These are phyloP conservation scores for Heliconius congener DNA, from an alignment of 1,140 invertebrate species.

Conservation along the genomic window DNA sequence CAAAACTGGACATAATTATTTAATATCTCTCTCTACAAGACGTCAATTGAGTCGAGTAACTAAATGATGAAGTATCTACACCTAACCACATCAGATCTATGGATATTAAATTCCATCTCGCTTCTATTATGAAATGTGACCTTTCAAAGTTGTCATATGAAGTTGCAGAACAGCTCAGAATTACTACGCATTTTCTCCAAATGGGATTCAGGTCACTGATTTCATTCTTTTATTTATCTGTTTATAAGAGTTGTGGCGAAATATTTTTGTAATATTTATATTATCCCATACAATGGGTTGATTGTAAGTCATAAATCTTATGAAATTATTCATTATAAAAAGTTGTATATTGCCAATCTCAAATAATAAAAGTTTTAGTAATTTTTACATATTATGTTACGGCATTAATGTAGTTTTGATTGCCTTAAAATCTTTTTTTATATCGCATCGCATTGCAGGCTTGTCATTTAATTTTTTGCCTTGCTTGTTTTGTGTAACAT, in stretches of 20 bases:
- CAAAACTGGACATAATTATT: not conserved
- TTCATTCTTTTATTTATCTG: constrained; percentile 25
- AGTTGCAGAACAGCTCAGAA: constrained; percentile 20
- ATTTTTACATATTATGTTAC: too few species aligned
- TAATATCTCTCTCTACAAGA: not conserved
- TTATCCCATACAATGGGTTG: not conserved
- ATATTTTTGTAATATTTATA: not conserved
- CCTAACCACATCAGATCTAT: constrained; percentile 33
- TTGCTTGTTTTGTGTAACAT: not conserved
- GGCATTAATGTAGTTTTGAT: not conserved
- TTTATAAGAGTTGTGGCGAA: not conserved
- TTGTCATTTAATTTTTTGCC: not conserved
- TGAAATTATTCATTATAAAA: not conserved
- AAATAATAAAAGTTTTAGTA: not conserved
- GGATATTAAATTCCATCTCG: constrained; percentile 37
- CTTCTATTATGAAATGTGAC: constrained; percentile 36
- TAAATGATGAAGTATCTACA: constrained; percentile 11
- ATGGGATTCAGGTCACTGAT: constrained; percentile 31
- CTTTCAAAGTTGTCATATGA: constrained; percentile 28
- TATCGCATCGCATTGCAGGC: not conserved
- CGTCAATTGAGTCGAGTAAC: not conserved
- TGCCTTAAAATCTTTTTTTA: not conserved
- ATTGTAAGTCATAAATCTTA: constrained; percentile 2
- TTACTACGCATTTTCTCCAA: constrained; percentile 32
- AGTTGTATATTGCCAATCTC: not conserved